These are phyloP conservation scores for Egretta garzetta DNA, from an alignment of 2,113 vertebrate species.

Conservation along the genomic window DNA sequence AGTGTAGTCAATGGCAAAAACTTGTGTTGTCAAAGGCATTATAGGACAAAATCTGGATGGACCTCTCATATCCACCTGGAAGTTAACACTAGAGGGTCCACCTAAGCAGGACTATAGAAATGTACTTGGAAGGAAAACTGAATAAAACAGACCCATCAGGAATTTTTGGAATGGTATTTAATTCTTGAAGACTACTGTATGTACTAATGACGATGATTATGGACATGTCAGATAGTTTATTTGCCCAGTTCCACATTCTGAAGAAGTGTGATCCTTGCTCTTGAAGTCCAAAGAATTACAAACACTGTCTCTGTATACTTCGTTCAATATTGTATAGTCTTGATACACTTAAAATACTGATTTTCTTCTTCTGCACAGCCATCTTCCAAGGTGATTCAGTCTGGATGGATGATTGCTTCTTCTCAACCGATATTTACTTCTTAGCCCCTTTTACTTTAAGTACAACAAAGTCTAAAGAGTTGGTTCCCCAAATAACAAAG, in stretches of 20 bases:
- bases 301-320: not conserved
- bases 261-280: not conserved
- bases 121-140: not conserved
- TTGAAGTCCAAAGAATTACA: not conserved
- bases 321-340: not conserved
- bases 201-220: not conserved
- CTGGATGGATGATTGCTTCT: not conserved
- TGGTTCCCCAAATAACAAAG: not conserved
- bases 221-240: not conserved
- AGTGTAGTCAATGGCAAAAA: not conserved
- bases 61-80: not conserved
- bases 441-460: not conserved
- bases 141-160: not conserved
- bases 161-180: not conserved
- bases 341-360: not conserved
- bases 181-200: not conserved
- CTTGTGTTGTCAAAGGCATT: not conserved
- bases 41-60: not conserved
- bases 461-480: not conserved
- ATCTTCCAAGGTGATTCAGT: not conserved
- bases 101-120: not conserved
- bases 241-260: not conserved
- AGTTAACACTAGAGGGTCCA: not conserved
- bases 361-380: not conserved
- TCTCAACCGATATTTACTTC: not conserved